phyloP scores from a whole-genome alignment of 2,113 vertebrate species.

The Genyomyrus donnyi region DNA sequence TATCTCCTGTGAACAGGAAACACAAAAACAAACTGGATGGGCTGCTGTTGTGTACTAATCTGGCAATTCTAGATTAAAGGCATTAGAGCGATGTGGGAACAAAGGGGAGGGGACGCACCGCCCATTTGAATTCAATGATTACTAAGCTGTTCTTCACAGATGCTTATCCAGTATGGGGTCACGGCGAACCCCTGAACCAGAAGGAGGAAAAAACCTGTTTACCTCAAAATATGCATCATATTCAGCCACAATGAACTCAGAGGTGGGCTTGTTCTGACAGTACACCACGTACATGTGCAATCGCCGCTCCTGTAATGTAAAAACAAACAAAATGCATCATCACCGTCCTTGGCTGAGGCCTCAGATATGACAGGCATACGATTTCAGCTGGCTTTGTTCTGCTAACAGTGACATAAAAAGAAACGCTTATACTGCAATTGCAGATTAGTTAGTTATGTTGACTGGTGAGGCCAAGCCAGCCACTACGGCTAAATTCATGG shows the following conservation, averaged over 20 bases:
- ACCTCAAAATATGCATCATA: conserved; percentile 94
- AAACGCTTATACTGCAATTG: neutral
- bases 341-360: too few relatives aligned
- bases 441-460: neutral
- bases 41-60: neutral
- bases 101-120: neutral
- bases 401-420: neutral
- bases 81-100: neutral
- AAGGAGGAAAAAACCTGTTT: conserved; percentile 26
- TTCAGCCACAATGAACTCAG: conserved; percentile 91
- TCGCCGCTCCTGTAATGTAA: conserved; percentile 71
- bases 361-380: neutral
- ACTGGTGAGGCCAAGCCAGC: neutral
- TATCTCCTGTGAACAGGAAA: conserved; percentile 69
- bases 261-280: conserved; percentile 95
- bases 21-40: neutral
- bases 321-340: neutral
- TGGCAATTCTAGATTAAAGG: neutral
- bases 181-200: neutral
- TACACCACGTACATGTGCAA: conserved; percentile 96
- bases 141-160: neutral
- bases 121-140: neutral
- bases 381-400: neutral
- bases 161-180: neutral
- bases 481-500: neutral